Percentiles rank a stretch among this genome's conserved stretches.
phyloP scores from a whole-genome alignment of 2,113 vertebrate species.

The Oncorhynchus kisutch region DNA sequence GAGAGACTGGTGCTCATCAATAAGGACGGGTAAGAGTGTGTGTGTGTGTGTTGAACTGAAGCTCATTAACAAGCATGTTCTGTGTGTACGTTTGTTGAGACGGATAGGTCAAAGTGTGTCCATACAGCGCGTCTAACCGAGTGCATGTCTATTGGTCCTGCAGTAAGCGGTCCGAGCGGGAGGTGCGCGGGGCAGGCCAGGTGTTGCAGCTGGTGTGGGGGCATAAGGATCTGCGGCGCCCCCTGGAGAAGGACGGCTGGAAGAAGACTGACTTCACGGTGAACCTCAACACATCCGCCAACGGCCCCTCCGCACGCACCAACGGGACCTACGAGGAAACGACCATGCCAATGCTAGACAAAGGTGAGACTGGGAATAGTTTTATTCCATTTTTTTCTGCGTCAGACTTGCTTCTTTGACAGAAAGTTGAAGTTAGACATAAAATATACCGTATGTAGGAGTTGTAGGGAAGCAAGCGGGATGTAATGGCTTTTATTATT shows the following conservation, averaged over 20 bases:
- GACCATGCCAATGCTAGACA: slow-evolving; percentile 92
- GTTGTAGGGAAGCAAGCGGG: too few relatives aligned
- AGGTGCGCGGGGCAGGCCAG: slow-evolving; percentile 87
- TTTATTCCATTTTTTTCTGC: slow-evolving; percentile 52
- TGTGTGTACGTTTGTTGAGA: too few relatives aligned
- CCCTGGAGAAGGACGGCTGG: slow-evolving; percentile 96
- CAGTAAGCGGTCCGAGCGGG: slow-evolving; percentile 91
- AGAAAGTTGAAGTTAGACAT: neutral
- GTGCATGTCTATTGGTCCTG: neutral
- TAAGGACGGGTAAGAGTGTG: slow-evolving; percentile 83
- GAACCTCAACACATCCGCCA: slow-evolving; percentile 65
- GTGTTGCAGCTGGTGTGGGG: slow-evolving; percentile 94
- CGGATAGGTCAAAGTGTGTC: slow-evolving; percentile 41
- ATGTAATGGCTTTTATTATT: slow-evolving; percentile 28
- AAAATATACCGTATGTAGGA: too few relatives aligned
- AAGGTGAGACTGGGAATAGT: slow-evolving; percentile 59
- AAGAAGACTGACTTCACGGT: slow-evolving; percentile 95
- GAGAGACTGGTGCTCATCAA: slow-evolving; percentile 95
- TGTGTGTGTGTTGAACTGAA: neutral
- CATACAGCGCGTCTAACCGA: slow-evolving; percentile 49
- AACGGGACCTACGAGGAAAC: slow-evolving; percentile 90
- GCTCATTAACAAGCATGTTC: too few relatives aligned
- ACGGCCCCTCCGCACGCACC: slow-evolving; percentile 65
- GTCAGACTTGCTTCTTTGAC: neutral
- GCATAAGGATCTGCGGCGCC: slow-evolving; percentile 90